These are phyloP conservation scores for Tenthredo notha DNA, from an alignment of 2,888 invertebrate species.

Conservation along the genomic window DNA sequence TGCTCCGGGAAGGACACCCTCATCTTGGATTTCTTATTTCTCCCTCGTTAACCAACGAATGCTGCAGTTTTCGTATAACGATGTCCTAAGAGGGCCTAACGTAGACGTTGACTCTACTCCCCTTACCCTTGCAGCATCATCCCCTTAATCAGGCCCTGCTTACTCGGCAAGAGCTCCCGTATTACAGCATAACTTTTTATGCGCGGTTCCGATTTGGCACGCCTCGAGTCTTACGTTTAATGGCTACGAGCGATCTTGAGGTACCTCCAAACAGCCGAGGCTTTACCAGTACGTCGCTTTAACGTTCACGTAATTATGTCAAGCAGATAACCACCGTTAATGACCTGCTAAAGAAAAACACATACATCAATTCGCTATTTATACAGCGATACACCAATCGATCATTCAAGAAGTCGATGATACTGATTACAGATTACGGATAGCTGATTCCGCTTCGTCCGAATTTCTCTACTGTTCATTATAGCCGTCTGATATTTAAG, in stretches of 20 bases:
- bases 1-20: conserved; percentile 24
- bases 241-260: conserved; percentile 31
- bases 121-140: not conserved
- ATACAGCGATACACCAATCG: not conserved
- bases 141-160: conserved; percentile 40
- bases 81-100: conserved; percentile 43
- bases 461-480: not conserved
- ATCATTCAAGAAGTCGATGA: not conserved
- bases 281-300: not conserved
- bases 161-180: conserved; percentile 23
- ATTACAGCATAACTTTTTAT: conserved; percentile 28
- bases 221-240: conserved; percentile 42
- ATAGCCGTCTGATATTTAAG: not conserved
- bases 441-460: not conserved
- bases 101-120: conserved; percentile 5
- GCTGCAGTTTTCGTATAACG: conserved; percentile 41
- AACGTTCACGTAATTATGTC: conserved; percentile 31
- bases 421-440: not conserved
- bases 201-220: conserved; percentile 36
- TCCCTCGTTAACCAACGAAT: conserved; percentile 43
- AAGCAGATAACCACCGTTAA: conserved; percentile 7
- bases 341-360: not conserved
- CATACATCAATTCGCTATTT: not conserved
- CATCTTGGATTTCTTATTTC: conserved; percentile 31
- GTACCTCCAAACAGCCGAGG: not conserved